Evolutionary conservation across 2,113 vertebrate genomes (phyloP), one percentile per base, ranked within the genome.

Genomic region (Stegastes partitus): DNA sequence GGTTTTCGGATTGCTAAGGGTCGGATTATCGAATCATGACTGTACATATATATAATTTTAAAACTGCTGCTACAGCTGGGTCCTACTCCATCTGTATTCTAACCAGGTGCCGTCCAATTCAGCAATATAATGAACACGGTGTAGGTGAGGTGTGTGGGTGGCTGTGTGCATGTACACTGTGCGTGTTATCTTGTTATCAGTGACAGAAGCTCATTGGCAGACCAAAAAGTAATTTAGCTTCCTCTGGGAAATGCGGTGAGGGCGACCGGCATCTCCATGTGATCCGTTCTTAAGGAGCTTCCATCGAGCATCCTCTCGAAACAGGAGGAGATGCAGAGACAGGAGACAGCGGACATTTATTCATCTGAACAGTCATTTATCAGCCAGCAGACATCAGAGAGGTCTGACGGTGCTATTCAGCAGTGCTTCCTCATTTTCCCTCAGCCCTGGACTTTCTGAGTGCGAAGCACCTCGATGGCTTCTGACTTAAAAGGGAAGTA

Each of bases 401-500:
- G n/a, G 47, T 53, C 56, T 15, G 39, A 42, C 12, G 31, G 31
- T 10, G 31, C 31, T 9, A 34, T 34, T 34, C 31, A 34, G 31
- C 31, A 34, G 31, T 42, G 39, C 11, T 12, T 12, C 12, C 39
- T 42, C 14, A 42, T 42, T 42, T 42, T 14, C 4, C 12, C 34
- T 54, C 14, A 44, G 23, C 58, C 5, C 16, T 23, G 51, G 31
- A 50, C 64, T 39, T 49, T 19, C 8, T 0, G 3, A 26, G n/a
- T 26, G 23, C 51, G 14, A 42, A 72, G 22, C 26, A 9, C 22
- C 39, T 19, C 4, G 19, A 49, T 42, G 50, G 44, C 62, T 73
- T 59, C 47, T 76, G 28, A 53, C 71, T 75, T 65, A 45, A 53
- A 76, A 34, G n/a, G 45, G 59, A 53, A 76, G 53, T 45, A 45